A percentile compares a stretch with the other conserved stretches of the same genome.
These are phyloP conservation scores for Columba janthina DNA, from an alignment of 2,113 vertebrate genomes.

Conservation along the genomic window DNA sequence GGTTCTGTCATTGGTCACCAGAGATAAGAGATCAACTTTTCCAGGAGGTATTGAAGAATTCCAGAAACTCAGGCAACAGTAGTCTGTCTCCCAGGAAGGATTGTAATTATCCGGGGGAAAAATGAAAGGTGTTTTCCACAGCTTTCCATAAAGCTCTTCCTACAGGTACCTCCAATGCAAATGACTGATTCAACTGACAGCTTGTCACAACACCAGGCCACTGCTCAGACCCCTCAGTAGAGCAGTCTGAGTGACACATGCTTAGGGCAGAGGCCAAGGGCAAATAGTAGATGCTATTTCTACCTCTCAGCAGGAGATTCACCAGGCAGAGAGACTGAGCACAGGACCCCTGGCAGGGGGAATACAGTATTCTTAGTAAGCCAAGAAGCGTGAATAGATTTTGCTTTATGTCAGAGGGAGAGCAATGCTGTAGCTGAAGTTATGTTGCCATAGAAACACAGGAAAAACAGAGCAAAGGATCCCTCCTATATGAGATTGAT, in stretches of 20 bases:
- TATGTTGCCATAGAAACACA: not conserved
- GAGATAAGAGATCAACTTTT: not conserved
- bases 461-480: not conserved
- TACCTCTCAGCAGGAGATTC: not conserved
- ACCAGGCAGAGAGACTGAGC: not conserved
- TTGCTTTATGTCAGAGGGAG: not conserved
- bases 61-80: not conserved
- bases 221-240: not conserved
- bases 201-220: not conserved
- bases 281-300: rapidly evolving
- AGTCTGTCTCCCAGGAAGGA: not conserved
- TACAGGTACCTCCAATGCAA: not conserved
- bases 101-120: not conserved
- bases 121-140: not conserved
- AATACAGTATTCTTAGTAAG: not conserved
- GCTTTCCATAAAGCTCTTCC: not conserved
- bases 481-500: not conserved
- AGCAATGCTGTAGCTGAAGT: not conserved
- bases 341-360: not conserved
- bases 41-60: not conserved
- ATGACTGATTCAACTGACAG: not conserved
- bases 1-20: no score
- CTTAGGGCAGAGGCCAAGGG: not conserved
- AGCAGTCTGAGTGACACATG: not conserved
- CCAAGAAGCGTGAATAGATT: not conserved